A percentile compares a stretch with the other conserved stretches of the same genome.
Evolutionary conservation across 1,140 invertebrate genomes (phyloP).

Genomic region (Hypsibius dujardini): DNA sequence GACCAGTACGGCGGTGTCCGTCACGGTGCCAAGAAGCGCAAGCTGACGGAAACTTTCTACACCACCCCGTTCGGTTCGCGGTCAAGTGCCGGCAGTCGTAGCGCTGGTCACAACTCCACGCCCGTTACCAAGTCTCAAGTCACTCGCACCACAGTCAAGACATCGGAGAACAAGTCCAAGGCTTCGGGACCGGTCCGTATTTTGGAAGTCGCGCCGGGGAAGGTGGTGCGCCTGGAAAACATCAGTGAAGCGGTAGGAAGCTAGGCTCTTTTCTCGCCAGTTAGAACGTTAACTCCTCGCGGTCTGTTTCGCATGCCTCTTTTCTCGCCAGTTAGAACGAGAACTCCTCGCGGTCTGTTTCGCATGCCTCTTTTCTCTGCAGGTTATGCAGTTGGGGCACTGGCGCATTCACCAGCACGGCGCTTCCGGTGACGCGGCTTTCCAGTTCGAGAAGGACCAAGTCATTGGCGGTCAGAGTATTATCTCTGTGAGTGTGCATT

Average conservation of each 20-base stretch:
- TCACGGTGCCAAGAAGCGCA: background rate
- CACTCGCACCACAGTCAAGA: background rate
- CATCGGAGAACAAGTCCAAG: background rate
- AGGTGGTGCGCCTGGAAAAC: background rate
- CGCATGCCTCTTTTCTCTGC: background rate
- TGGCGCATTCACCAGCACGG: background rate
- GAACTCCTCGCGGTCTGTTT: too few species aligned
- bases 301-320: too few species aligned
- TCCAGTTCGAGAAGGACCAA: background rate
- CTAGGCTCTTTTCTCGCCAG: background rate
- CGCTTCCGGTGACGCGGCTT: background rate
- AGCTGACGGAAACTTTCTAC: background rate
- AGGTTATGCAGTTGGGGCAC: background rate
- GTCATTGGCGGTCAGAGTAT: background rate
- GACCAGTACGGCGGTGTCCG: too few species aligned
- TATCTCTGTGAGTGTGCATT: background rate
- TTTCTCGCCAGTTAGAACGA: too few species aligned
- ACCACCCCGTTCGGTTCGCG: background rate
- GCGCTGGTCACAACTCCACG: background rate
- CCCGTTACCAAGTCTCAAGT: background rate
- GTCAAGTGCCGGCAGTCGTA: background rate
- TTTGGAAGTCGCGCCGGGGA: slow-evolving; percentile 4
- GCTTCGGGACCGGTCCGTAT: background rate
- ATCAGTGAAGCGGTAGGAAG: background rate
- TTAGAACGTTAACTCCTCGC: background rate